Evolutionary conservation across 2,113 vertebrate genomes (phyloP).

Genomic region (Myiopsitta monachus): DNA sequence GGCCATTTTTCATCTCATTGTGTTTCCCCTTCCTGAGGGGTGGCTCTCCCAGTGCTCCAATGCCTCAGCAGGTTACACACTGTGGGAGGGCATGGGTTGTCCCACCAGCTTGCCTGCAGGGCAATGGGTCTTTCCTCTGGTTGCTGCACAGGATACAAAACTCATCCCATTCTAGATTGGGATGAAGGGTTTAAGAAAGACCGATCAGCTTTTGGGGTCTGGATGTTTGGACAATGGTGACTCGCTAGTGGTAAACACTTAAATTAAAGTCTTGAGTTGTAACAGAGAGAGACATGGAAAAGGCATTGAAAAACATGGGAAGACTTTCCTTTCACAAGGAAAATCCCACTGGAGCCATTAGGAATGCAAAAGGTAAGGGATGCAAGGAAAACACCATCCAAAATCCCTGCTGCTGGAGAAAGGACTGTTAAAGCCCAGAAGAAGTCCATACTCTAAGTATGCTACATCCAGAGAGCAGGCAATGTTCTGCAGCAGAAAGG

Average conservation of each 20-base stretch:
- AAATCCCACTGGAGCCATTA: neutral
- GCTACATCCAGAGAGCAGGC: neutral
- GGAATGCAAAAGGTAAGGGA: neutral
- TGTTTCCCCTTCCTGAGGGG: neutral
- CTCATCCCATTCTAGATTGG: neutral
- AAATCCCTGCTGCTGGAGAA: neutral
- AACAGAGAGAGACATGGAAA: neutral
- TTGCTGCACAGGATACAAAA: neutral
- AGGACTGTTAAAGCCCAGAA: neutral
- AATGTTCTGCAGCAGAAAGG: neutral
- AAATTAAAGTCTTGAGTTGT: constrained; percentile 10
- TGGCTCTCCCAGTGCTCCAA: neutral
- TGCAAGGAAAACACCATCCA: neutral
- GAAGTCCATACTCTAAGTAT: neutral
- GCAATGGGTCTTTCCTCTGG: neutral
- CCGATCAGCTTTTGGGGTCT: neutral
- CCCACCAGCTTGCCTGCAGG: neutral
- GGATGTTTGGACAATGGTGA: neutral
- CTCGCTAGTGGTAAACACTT: neutral
- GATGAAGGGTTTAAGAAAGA: neutral
- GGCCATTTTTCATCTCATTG: neutral
- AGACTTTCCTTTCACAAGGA: neutral
- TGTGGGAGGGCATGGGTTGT: neutral
- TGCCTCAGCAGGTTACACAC: neutral
- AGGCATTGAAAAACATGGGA: neutral